phyloP scores from a whole-genome alignment of 2,888 invertebrate genomes.

The Augochlorella aurata region DNA sequence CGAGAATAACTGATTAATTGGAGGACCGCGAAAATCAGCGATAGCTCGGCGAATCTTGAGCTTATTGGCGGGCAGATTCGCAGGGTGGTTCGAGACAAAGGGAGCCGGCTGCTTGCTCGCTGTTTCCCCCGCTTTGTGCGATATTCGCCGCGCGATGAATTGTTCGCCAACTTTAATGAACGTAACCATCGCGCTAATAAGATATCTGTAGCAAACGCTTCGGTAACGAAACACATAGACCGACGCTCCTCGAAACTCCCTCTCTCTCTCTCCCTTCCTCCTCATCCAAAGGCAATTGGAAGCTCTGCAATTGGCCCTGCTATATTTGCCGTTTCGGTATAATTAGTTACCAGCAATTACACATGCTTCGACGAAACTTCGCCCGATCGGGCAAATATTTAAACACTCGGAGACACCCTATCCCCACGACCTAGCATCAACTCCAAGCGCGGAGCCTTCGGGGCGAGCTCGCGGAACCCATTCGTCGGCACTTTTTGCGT shows the following conservation, averaged over 20 bases:
- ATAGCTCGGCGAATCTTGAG: not conserved
- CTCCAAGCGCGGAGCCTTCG: not conserved
- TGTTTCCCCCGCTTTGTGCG: not conserved
- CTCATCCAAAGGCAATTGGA: conserved; percentile 44
- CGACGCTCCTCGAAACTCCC: not conserved
- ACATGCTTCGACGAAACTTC: conserved; percentile 22
- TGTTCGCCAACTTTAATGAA: conserved; percentile 50
- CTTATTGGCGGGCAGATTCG: not conserved
- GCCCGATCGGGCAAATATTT: conserved; percentile 39
- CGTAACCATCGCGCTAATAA: conserved; percentile 34
- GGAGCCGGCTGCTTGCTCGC: not conserved
- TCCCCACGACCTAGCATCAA: not conserved
- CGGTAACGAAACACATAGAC: conserved; percentile 33
- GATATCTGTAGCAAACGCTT: conserved; percentile 42
- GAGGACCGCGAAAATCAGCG: not conserved
- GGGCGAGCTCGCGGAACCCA: too few relatives aligned
- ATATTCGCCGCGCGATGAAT: conserved; percentile 32
- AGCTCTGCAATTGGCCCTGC: conserved; percentile 37
- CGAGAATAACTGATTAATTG: not conserved
- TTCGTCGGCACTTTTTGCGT: too few relatives aligned
- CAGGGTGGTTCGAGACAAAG: conserved; percentile 5
- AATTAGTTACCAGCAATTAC: conserved; percentile 57
- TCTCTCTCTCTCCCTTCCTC: not conserved
- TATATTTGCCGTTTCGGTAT: conserved; percentile 43
- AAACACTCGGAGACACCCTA: not conserved